Evolutionary conservation across 92 coral and sea anemone genomes (phyloP), one percentile per base, ranked within the genome.

Genomic region (Pocillopora grandis): DNA sequence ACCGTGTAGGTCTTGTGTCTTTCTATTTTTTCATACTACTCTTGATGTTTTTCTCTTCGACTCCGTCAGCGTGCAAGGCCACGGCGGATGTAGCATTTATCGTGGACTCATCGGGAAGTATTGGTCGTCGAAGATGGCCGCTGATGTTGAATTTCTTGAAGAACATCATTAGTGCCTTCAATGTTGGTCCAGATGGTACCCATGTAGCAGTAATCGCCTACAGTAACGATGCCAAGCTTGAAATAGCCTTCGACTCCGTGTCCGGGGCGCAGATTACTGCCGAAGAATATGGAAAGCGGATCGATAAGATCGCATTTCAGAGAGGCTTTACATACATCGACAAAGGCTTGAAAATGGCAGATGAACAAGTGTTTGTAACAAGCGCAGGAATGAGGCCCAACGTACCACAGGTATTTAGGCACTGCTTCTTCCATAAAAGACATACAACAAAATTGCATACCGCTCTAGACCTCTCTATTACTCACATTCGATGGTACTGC

Each of bases 71-170:
- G 5, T 93, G 97, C 49, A 81, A 55, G 1, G 89, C 87, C 9
- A 78, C 76, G 5, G 92, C 84, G 13, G 97, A 93, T 79, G 76
- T 93, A 5, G 97, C 90, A 5, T 88, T 93, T 67, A 71, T 93
- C 9, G 87, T 93, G 21, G 97, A 93, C 27, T 89, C 93, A 13
- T 93, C 97, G 5, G 97, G 97, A 36, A 90, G 94, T 61, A 93
- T 93, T 64, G 97, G 97, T 57, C 66, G 83, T 59, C 6, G 31
- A 35, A 86, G 87, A 80, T 93, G 93, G 87, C 81, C 78, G n/a
- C 56, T 36, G 48, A 67, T 88, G 84, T 81, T 88, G 79, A 15
- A 58, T 11, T 93, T 93, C 80, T 58, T 93, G 56, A 75, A 74
- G 18, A 62, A 86, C 0, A 35, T 90, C 5, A 76, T 79, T 5